Base-by-base conservation (phyloP, 2,797 vertebrate genomes). In the Myotis vivesi region DNA sequence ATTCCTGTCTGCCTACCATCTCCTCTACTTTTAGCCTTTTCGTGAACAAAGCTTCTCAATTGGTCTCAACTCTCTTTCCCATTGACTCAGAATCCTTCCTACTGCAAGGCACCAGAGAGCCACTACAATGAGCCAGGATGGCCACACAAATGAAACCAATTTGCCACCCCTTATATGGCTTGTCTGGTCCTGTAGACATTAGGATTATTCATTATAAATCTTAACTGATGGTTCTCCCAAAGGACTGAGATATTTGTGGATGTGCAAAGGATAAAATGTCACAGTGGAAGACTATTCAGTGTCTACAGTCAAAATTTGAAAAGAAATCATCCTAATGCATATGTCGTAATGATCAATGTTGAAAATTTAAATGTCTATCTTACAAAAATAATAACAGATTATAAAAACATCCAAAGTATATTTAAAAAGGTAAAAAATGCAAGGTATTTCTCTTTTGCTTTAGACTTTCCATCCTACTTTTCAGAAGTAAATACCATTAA, bases 231-330 rank as follows among this genome's bases (percentile, higher is more conserved):
- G 62, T 75, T 89, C 46, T 80, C 30, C 87, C 7, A 23, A 87
- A 87, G 46, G 49, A 49, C 72, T 55, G 80, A 89, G 49, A 73
- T 55, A 62, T 41, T 80, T 80, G 57, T 1, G 13, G 16, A 46
- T 68, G 68, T 59, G 41, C 23, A 53, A 66, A 69, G 55, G 77
- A 36, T 72, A 38, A 85, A 81, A 49, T 69, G 33, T 62, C 82
- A 81, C 30, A 23, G 6, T 25, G 25, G 66, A 91, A 66, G 68
- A 76, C 28, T 16, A 10, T 38, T 88, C 22, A 12, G 5, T 66
- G 53, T 57, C 69, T 85, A 55, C 62, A 59, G 87, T 73, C 73
- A 68, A 44, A 90, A 68, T 87, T 59, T 81, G 55, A 86, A 91
- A 91, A 71, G 19, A 94, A 83, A 89, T 66, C 30, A 53, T 72